These are phyloP conservation scores for Zelleria hepariella DNA, from an alignment of 2,888 invertebrate species.

Conservation along the genomic window DNA sequence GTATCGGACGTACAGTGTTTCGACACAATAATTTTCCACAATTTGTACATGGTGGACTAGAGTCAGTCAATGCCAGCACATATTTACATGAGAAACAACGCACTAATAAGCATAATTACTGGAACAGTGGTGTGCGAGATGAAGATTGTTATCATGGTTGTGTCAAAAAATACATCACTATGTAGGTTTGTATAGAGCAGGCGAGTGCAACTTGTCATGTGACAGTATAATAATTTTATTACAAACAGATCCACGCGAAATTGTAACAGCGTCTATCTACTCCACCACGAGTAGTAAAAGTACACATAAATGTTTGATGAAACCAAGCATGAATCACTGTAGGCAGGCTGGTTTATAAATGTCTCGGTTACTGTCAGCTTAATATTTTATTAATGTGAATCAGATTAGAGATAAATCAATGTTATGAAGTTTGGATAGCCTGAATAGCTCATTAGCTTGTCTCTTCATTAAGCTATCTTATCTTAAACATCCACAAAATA, in stretches of 20 bases:
- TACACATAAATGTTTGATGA: background rate
- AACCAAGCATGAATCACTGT: background rate
- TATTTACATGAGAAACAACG: slow-evolving; percentile 13
- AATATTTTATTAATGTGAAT: background rate
- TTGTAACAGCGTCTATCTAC: background rate
- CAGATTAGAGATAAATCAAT: background rate
- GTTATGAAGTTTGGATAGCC: background rate
- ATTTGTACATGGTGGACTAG: slow-evolving; percentile 36
- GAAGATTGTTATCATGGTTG: slow-evolving; percentile 9
- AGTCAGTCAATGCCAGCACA: slow-evolving; percentile 4
- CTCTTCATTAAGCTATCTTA: background rate
- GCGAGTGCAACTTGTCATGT: background rate
- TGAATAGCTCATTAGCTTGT: background rate
- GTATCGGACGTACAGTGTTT: slow-evolving; percentile 39
- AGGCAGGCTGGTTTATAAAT: background rate
- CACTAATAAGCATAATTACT: slow-evolving; percentile 16
- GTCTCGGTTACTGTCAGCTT: background rate
- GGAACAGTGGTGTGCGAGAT: background rate
- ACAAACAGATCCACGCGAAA: background rate
- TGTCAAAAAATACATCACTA: slow-evolving; percentile 5
- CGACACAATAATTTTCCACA: slow-evolving; percentile 47
- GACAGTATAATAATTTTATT: background rate
- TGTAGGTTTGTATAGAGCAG: background rate
- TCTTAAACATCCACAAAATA: background rate
- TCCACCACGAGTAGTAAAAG: background rate